Evolutionary conservation across 23 tunicate genomes (phyloP), one percentile per base, ranked within the genome.

Genomic region (Halocynthia aurantium): DNA sequence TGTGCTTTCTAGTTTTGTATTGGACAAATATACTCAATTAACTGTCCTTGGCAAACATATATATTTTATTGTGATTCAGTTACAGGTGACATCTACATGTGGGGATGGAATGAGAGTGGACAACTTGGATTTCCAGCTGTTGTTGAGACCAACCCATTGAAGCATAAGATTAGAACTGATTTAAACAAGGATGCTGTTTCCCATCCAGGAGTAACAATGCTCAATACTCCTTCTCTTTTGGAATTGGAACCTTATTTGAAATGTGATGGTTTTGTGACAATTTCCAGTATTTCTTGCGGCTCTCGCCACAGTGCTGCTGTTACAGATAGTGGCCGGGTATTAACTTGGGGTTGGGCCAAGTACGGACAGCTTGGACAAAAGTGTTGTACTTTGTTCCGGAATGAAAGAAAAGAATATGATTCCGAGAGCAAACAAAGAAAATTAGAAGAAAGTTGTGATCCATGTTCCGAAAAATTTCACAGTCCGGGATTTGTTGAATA

Each of bases 41-140:
- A 58, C 15, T 13, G 15, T 58, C 63, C 63, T 58, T 58, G 63
- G 17, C 12, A 72, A 61, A 61, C 13, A 78, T n/a, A 11, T 62
- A 11, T 70, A n/a, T 81, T 71, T 10, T 20, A 7, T 57, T 67
- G 10, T 57, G 9, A 56, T 8, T 40, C 60, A 91, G 97, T 81
- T 12, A 72, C 91, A 11, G 72, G 88, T 65, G 97, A 91, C 55
- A 56, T 91, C 7, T 91, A 91, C 73, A 22, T 72, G 10, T 91
- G 97, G 97, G 97, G 97, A 5, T 91, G 97, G 97, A 91, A 91
- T 51, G 87, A 91, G 61, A 74, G 81, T 6, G 97, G 97, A 7
- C 97, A 91, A 58, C 83, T 84, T 8, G 97, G 97, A 19, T 85
- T 81, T 73, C 87, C 87, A 15, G 80, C 89, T 10, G 49, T 54